phyloP scores from a whole-genome alignment of 92 coral and sea anemone species.

The Epizoanthus fatuus region DNA sequence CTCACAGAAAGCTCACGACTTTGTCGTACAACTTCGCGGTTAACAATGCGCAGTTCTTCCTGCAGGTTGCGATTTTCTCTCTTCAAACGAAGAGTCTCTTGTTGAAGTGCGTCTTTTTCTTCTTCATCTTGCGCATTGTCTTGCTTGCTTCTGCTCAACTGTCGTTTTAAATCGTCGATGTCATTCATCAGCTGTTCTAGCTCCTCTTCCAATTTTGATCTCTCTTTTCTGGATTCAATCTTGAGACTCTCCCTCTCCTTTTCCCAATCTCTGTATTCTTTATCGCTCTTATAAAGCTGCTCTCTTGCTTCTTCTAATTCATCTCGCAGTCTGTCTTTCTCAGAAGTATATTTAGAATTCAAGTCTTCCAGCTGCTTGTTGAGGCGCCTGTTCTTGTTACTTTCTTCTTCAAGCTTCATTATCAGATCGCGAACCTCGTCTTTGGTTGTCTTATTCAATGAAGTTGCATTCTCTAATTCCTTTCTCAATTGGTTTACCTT shows the following conservation, averaged over 20 bases:
- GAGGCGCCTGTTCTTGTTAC: slow-evolving; percentile 37
- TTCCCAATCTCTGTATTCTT: slow-evolving; percentile 61
- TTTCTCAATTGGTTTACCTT: slow-evolving; percentile 46
- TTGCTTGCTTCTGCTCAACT: slow-evolving; percentile 32
- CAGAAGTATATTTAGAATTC: slow-evolving; percentile 27
- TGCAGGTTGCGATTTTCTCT: slow-evolving; percentile 9
- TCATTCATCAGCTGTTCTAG: slow-evolving; percentile 72
- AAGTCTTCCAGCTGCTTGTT: slow-evolving; percentile 51
- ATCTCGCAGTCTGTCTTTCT: slow-evolving; percentile 65
- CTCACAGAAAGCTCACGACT: slow-evolving; percentile 31
- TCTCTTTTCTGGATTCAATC: slow-evolving; percentile 72
- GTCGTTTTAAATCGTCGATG: slow-evolving; percentile 59
- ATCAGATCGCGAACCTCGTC: slow-evolving; percentile 56
- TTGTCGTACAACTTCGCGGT: slow-evolving; percentile 15
- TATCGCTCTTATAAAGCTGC: slow-evolving; percentile 62
- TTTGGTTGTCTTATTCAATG: background rate
- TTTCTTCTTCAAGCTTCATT: slow-evolving; percentile 55
- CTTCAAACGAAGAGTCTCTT: background rate
- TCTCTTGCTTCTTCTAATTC: slow-evolving; percentile 72
- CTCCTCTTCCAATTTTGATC: slow-evolving; percentile 71
- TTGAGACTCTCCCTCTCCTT: slow-evolving; percentile 54
- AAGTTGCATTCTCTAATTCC: slow-evolving; percentile 25
- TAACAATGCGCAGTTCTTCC: slow-evolving; percentile 12
- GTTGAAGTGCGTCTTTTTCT: slow-evolving; percentile 11
- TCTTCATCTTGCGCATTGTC: slow-evolving; percentile 6